phyloP scores from a whole-genome alignment of 1,140 invertebrate genomes.

The Triops cancriformis region DNA sequence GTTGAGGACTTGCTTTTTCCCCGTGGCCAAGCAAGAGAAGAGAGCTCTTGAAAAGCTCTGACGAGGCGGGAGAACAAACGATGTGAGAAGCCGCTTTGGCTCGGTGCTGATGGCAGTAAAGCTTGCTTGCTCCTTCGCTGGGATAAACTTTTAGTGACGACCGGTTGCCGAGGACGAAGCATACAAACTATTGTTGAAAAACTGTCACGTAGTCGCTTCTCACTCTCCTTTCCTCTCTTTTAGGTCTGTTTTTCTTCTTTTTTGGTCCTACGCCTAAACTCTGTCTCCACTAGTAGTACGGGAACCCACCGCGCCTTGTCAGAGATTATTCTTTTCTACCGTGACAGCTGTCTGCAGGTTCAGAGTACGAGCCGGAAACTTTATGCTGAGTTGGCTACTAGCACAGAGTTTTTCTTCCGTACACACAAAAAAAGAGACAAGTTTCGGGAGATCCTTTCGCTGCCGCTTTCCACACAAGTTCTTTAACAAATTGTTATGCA shows the following conservation, averaged over 20 bases:
- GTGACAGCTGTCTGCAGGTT: background rate
- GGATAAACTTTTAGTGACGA: slow-evolving; percentile 6
- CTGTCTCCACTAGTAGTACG: background rate
- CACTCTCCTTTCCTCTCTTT: background rate
- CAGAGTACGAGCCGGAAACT: background rate
- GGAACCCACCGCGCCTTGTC: background rate
- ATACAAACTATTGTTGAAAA: slow-evolving; percentile 3
- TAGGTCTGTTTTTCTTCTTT: background rate
- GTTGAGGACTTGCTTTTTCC: slow-evolving; percentile 9
- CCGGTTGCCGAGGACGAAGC: background rate
- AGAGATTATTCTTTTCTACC: background rate
- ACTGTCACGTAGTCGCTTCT: background rate
- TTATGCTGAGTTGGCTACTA: slow-evolving; percentile 9
- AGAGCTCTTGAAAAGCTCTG: slow-evolving; percentile 10
- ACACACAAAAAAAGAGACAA: too few species aligned
- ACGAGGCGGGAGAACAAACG: background rate
- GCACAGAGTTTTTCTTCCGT: background rate
- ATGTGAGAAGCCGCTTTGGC: background rate
- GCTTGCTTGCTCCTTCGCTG: background rate
- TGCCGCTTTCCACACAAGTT: background rate
- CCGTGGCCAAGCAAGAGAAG: slow-evolving; percentile 12
- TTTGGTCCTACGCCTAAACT: background rate
- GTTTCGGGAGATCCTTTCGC: too few species aligned
- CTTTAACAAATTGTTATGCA: background rate
- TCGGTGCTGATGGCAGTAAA: background rate